Evolutionary conservation across 2,797 vertebrate genomes (phyloP).

Genomic region (Nothura maculosa): DNA sequence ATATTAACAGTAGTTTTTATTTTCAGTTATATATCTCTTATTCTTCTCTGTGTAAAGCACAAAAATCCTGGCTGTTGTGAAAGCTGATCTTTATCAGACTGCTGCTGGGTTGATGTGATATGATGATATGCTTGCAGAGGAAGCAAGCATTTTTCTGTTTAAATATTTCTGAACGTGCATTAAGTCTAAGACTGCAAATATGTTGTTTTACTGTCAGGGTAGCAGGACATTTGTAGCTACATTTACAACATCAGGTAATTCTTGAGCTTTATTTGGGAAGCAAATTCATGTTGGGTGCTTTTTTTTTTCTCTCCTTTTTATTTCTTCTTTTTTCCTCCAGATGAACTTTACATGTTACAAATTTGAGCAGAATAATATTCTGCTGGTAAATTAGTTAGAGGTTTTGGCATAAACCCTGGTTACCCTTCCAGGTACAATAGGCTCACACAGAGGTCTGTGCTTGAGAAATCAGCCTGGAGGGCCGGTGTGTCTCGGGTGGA

Average conservation of each 20-base stretch:
- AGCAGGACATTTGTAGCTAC: not conserved
- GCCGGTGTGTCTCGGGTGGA: not conserved
- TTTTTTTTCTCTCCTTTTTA: not conserved
- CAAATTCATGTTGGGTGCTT: too few species aligned
- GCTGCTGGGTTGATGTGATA: not conserved
- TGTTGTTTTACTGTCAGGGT: not conserved
- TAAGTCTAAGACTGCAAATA: not conserved
- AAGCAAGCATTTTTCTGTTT: not conserved
- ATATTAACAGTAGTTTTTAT: not conserved
- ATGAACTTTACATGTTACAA: not conserved
- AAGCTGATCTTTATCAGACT: not conserved
- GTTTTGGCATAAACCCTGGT: not conserved
- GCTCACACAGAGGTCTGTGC: not conserved
- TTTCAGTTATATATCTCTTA: not conserved
- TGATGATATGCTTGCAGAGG: not conserved
- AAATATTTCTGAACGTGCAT: not conserved
- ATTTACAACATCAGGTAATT: not conserved
- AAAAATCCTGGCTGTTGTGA: not conserved
- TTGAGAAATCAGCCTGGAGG: not conserved
- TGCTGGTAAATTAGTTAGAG: not conserved
- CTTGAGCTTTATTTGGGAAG: not conserved
- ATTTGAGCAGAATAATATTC: not conserved
- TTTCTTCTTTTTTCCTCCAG: not conserved
- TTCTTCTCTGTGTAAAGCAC: not conserved
- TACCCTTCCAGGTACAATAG: not conserved